Base-by-base conservation (phyloP, 2,888 invertebrate species). In the Pseudococcus viburni region DNA sequence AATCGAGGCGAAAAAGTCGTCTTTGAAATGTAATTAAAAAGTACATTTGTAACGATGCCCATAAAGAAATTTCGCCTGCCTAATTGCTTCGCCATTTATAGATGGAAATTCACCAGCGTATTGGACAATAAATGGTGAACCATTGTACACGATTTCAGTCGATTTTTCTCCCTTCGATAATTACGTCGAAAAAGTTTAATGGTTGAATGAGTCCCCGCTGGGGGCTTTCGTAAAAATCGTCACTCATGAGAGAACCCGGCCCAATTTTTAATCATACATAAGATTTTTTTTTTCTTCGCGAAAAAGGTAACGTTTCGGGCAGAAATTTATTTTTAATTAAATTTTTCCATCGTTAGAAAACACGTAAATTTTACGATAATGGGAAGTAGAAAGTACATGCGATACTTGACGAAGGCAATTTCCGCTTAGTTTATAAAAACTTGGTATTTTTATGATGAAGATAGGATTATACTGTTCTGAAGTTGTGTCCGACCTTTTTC, bases 271-370 rank as follows among this genome's bases (percentile, higher is more conserved):
- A 5, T 51, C 51, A 17, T 33, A n/a, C n/a, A 33, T 33, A 33
- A 33, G 26, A 33, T 2, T 33, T 33, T 33, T 33, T 33, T 33
- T 33, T 33, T 3, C 26, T 33, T 33, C 26, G 26, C 26, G 5
- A 51, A 5, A 51, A 51, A 17, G 15, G 51, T 51, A 51, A 51
- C 5, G 5, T 17, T 17, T 51, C 17, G 51, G 15, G 51, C 17
- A 15, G 64, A 64, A 64, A 64, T 64, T 64, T 64, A 64, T 33
- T 33, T 64, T 64, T 64, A 64, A 64, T 64, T 64, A 64, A 64
- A 64, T 64, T 64, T 64, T 64, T 22, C 19, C 64, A 19, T 7
- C 19, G 64, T 64, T 22, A 19, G 22, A 22, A 22, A 64, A 51
- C 15, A 51, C 15, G 17, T 22, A 64, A 64, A 64, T 64, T 64